Percentiles rank a stretch among this genome's conserved stretches.
Evolutionary conservation across 2,888 invertebrate species (phyloP).

Genomic region (Calephelis perditalis): DNA sequence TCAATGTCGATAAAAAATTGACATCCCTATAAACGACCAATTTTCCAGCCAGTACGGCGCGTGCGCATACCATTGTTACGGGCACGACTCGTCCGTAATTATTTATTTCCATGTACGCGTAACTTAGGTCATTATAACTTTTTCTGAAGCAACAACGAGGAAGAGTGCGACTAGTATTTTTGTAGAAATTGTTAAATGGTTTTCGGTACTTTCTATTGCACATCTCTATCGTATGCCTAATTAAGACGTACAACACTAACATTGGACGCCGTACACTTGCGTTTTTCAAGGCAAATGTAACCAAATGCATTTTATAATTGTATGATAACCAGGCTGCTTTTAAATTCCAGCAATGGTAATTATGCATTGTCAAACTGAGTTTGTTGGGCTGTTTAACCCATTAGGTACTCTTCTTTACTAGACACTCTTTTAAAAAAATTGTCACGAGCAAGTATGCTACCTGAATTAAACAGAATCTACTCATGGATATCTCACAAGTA

Average conservation of each 20-base stretch:
- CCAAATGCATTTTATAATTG: too few species aligned
- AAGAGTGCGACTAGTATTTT: slow-evolving; percentile 16
- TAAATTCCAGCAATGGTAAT: too few species aligned
- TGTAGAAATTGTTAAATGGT: slow-evolving; percentile 16
- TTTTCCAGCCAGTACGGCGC: slow-evolving; percentile 28
- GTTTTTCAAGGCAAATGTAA: too few species aligned
- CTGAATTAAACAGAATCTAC: too few species aligned
- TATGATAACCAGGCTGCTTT: too few species aligned
- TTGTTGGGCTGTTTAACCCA: too few species aligned
- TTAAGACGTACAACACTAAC: not conserved
- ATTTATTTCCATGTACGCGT: slow-evolving; percentile 28
- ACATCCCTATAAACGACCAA: slow-evolving; percentile 27
- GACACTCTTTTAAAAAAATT: too few species aligned
- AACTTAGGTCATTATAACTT: slow-evolving; percentile 19
- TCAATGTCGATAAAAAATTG: not conserved
- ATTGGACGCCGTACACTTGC: too few species aligned
- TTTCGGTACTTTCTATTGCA: not conserved
- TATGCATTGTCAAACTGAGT: too few species aligned
- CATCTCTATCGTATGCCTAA: not conserved
- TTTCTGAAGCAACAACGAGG: slow-evolving; percentile 24
- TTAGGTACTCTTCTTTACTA: too few species aligned
- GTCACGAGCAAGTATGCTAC: too few species aligned
- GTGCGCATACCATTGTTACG: slow-evolving; percentile 22
- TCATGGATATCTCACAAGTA: too few species aligned
- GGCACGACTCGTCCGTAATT: slow-evolving; percentile 16